Evolutionary conservation across 2,888 invertebrate genomes (phyloP).

Genomic region (Leptinotarsa rubiginosa): DNA sequence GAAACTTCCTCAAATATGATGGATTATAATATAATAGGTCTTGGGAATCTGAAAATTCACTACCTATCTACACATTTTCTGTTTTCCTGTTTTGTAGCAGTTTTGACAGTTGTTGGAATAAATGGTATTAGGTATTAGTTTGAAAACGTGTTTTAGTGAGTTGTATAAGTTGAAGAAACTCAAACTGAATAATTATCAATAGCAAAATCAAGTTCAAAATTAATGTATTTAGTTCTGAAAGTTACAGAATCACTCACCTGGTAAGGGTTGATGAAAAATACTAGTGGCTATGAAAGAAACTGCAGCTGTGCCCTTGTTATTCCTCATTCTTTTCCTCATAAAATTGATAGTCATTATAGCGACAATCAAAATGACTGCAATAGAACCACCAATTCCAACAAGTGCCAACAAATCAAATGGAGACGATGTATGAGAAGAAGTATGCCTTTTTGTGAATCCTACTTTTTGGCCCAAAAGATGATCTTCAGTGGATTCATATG

Average conservation of each 20-base stretch:
- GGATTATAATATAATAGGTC: no score
- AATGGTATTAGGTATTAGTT: no score
- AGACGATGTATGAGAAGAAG: slow-evolving; percentile 25
- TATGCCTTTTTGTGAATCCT: slow-evolving; percentile 27
- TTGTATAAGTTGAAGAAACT: no score
- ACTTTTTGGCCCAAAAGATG: slow-evolving; percentile 13
- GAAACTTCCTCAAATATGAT: no score
- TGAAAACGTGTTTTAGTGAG: no score
- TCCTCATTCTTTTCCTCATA: slow-evolving; percentile 64
- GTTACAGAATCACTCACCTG: slow-evolving; percentile 64
- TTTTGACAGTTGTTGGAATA: no score
- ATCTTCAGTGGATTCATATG: slow-evolving; percentile 2
- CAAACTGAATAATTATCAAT: no score
- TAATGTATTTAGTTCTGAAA: background rate
- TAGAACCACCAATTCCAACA: slow-evolving; percentile 69
- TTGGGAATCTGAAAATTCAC: no score
- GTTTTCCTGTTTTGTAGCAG: no score
- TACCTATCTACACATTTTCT: no score
- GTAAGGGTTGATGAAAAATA: slow-evolving; percentile 71
- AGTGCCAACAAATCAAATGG: slow-evolving; percentile 66
- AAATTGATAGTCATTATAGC: slow-evolving; percentile 66
- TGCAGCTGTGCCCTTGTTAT: slow-evolving; percentile 64
- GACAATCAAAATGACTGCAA: slow-evolving; percentile 69
- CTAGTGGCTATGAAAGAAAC: slow-evolving; percentile 68
- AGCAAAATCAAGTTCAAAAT: background rate